A percentile compares a stretch with the other conserved stretches of the same genome.
Evolutionary conservation across 64 coral and sea anemone species (phyloP).

Genomic region (Porites australiensis): DNA sequence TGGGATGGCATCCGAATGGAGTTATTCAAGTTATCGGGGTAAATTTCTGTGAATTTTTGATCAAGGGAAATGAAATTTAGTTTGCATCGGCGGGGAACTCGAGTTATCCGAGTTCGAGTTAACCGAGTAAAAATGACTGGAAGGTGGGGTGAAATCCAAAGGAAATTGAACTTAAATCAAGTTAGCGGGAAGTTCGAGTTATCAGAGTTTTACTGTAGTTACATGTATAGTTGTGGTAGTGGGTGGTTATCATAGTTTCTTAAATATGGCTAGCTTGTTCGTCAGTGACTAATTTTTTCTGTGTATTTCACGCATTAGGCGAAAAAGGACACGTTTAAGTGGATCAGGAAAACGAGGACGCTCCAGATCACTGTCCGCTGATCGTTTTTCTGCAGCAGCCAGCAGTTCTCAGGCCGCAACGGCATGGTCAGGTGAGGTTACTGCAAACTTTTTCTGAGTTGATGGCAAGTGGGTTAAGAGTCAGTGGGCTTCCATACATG

Average conservation of each 20-base stretch:
- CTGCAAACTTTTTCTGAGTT: background rate
- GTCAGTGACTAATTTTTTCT: background rate
- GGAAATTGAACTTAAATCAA: too few species aligned
- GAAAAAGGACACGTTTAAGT: conserved; percentile 48
- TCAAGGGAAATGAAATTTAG: too few species aligned
- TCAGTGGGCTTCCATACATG: background rate
- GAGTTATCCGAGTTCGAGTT: too few species aligned
- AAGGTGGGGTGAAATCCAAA: too few species aligned
- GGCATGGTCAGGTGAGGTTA: conserved; percentile 5
- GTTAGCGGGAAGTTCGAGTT: too few species aligned
- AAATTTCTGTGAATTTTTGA: too few species aligned
- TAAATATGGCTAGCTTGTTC: background rate
- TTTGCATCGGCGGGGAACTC: too few species aligned
- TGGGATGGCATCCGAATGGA: too few species aligned
- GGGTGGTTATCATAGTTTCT: background rate
- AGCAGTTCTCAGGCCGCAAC: background rate
- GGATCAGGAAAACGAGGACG: conserved; percentile 63
- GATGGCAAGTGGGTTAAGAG: background rate
- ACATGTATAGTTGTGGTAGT: too few species aligned
- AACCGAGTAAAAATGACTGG: too few species aligned
- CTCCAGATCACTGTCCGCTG: conserved; percentile 67
- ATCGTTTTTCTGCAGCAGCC: conserved; percentile 31
- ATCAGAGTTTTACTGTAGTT: too few species aligned
- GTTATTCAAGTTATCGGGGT: too few species aligned
- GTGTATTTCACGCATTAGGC: background rate